phyloP scores from a whole-genome alignment of 2,888 invertebrate genomes.

The Eristalinus aeneus region DNA sequence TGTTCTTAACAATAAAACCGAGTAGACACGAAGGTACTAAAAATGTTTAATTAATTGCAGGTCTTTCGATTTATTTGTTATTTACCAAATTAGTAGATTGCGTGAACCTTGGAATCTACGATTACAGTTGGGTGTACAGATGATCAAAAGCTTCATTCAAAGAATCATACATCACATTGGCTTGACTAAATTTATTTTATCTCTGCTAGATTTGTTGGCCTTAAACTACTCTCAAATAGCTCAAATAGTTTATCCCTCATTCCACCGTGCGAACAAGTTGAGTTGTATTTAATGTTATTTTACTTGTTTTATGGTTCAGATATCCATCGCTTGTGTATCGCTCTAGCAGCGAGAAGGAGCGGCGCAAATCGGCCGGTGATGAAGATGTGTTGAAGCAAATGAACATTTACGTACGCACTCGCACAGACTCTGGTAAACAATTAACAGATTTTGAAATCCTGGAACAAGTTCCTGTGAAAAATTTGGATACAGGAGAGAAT shows the following conservation, averaged over 20 bases:
- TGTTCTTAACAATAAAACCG: not conserved
- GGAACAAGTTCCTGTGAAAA: constrained; percentile 92
- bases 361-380: constrained; percentile 92
- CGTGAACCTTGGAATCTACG: constrained; percentile 75
- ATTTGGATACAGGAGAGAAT: constrained; percentile 92
- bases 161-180: constrained; percentile 40
- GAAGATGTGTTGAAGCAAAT: constrained; percentile 87
- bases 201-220: constrained; percentile 25
- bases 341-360: constrained; percentile 81
- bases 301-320: constrained; percentile 69
- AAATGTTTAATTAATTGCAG: constrained; percentile 72
- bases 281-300: constrained; percentile 23
- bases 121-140: constrained; percentile 75
- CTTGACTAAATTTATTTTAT: constrained; percentile 18
- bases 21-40: not conserved
- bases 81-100: constrained; percentile 75
- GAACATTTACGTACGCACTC: constrained; percentile 88
- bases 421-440: constrained; percentile 92
- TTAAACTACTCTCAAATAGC: not conserved
- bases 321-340: constrained; percentile 78
- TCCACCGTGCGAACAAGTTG: constrained; percentile 22
- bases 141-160: not conserved
- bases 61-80: constrained; percentile 76
- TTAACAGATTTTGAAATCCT: constrained; percentile 95
- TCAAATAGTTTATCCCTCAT: constrained; percentile 22